These are phyloP conservation scores for Chaetops frenatus DNA, from an alignment of 2,113 vertebrate species.

Conservation along the genomic window DNA sequence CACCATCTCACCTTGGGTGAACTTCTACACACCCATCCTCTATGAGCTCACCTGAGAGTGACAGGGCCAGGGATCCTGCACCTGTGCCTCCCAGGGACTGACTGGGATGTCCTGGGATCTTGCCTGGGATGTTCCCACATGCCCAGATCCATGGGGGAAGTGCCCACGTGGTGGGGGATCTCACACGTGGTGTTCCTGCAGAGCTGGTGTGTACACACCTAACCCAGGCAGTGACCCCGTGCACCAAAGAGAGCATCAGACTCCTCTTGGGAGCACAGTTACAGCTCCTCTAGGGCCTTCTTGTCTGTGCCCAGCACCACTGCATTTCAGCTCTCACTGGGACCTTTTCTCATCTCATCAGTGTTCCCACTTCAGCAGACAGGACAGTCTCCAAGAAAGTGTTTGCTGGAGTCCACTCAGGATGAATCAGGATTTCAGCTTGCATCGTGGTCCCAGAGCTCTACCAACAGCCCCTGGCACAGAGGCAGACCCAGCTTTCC, in stretches of 20 bases:
- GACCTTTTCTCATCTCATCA: background rate
- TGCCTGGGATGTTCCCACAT: background rate
- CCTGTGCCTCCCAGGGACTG: background rate
- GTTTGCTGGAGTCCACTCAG: background rate
- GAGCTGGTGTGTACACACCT: background rate
- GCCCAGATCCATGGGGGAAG: accelerated
- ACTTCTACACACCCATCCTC: background rate
- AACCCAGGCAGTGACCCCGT: background rate
- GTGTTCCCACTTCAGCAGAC: background rate
- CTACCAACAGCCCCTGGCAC: background rate
- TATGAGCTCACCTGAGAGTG: background rate
- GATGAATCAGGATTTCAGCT: background rate
- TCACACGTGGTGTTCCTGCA: accelerated
- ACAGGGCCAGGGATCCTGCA: background rate
- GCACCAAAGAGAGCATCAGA: background rate
- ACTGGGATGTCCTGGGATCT: background rate
- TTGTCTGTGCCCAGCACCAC: accelerated
- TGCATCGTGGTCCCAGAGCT: background rate
- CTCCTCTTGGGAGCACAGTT: background rate
- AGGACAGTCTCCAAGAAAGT: background rate
- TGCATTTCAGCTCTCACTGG: accelerated
- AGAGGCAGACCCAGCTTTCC: background rate
- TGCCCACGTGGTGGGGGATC: accelerated
- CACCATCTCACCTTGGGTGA: background rate
- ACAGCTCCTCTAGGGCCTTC: background rate